Percentiles rank a stretch among this genome's conserved stretches.
Conservation (phyloP, 2,888 invertebrate genomes). For the Nebria salina region DNA sequence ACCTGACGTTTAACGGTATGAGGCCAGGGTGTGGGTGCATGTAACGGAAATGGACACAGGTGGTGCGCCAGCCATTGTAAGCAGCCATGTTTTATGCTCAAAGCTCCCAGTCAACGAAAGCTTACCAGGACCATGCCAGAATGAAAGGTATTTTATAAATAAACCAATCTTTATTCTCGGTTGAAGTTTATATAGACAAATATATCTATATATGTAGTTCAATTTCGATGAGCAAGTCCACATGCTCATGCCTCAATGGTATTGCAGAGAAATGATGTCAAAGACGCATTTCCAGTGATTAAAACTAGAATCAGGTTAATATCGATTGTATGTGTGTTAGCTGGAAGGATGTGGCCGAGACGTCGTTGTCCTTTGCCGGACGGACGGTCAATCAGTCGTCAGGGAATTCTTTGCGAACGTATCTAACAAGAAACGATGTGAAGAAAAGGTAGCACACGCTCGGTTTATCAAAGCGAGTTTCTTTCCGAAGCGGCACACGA, state of each 20-base stretch:
- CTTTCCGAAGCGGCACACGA: conserved; percentile 50
- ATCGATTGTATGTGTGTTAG: background rate
- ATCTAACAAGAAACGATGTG: conserved; percentile 33
- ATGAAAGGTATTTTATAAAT: conserved; percentile 26
- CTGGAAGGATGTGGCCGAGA: background rate
- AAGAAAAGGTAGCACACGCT: conserved; percentile 52
- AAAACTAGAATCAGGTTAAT: conserved; percentile 11
- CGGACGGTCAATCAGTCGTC: conserved; percentile 40
- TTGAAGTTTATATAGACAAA: no score
- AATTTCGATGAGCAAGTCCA: no score
- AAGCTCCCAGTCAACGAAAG: conserved; percentile 28
- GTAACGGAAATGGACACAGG: conserved; percentile 34
- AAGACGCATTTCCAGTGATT: no score
- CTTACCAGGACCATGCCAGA: conserved; percentile 17
- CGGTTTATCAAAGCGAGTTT: conserved; percentile 59
- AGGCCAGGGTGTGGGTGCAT: conserved; percentile 6
- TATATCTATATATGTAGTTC: no score
- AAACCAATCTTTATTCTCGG: background rate
- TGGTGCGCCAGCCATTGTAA: conserved; percentile 31
- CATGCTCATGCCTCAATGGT: no score
- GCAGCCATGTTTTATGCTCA: conserved; percentile 34
- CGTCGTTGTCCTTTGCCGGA: conserved; percentile 22
- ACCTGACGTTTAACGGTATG: conserved; percentile 44
- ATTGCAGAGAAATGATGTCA: no score
- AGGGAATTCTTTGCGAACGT: conserved; percentile 27